Base-by-base conservation (phyloP, 2,797 vertebrate species). In the Erpetoichthys calabaricus region DNA sequence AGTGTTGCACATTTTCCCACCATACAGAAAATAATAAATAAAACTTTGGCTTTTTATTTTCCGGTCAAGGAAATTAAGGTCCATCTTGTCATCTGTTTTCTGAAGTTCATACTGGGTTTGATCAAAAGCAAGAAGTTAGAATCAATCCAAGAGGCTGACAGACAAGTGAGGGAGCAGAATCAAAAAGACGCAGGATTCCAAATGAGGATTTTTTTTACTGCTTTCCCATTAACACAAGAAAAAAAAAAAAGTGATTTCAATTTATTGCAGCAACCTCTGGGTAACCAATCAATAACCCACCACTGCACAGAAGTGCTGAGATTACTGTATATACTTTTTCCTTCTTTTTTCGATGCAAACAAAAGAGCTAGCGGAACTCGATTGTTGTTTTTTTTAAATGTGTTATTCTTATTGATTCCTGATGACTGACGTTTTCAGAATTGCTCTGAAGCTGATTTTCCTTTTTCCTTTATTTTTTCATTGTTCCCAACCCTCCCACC, bases 81-180 rank as follows among this genome's bases (percentile, higher is more conserved):
- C 25, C 25, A 25, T 25, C 25, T 25, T 25, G 41, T 7, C 53
- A 6, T 42, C 10, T 5, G 5, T 42, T 54, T 7, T 54, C 5
- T 42, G 25, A 4, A 54, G 41, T 65, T 63, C 58, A 62, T 59
- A 65, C 60, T 62, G 68, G 62, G 71, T 75, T 65, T 74, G 71
- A 77, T 78, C 67, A 73, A 70, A 75, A 69, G 63, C 70, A 68
- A 67, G 60, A 60, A 68, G 63, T 49, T 45, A 51, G 55, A 50
- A 43, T 62, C 59, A 57, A 47, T 51, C 10, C 45, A 51, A 59
- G 55, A 44, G 56, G 65, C 59, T 71, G 70, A 58, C 64, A 73
- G 64, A 60, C 46, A 3, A 41, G 53, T 42, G 53, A n/a, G 7
- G 53, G 10, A 5, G 41, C 53, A 42, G 5, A 5, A 5, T 7